A percentile compares a stretch with the other conserved stretches of the same genome.
Evolutionary conservation across 2,797 vertebrate species (phyloP).

Genomic region (Trematomus bernacchii): DNA sequence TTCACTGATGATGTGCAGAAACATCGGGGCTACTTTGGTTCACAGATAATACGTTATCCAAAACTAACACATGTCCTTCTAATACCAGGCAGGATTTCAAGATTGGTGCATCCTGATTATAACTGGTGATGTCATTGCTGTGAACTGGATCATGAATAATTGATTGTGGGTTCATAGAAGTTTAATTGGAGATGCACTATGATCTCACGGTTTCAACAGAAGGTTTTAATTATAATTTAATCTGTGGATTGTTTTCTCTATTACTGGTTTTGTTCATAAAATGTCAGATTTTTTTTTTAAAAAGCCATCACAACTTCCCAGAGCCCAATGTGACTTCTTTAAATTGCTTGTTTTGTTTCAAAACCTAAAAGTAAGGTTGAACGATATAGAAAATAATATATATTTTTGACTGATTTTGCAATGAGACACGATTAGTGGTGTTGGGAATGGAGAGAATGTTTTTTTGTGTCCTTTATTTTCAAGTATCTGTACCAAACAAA

Average conservation of each 20-base stretch:
- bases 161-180: background rate
- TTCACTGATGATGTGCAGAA: slow-evolving; percentile 36
- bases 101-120: slow-evolving; percentile 5
- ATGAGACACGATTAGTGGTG: too few species aligned
- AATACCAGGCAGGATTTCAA: background rate
- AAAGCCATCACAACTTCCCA: background rate
- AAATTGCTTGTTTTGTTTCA: background rate
- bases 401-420: too few species aligned
- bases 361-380: background rate
- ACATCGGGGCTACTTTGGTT: slow-evolving; percentile 21
- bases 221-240: background rate
- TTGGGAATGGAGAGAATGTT: too few species aligned
- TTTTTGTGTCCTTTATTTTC: too few species aligned
- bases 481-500: too few species aligned
- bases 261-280: background rate
- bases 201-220: too few species aligned
- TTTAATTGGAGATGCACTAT: background rate
- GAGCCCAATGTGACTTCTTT: background rate
- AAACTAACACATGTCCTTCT: background rate
- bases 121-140: slow-evolving; percentile 28
- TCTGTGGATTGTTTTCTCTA: background rate
- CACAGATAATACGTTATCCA: slow-evolving; percentile 11
- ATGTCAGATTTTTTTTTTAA: background rate
- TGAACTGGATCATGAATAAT: background rate
- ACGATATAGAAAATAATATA: too few species aligned